Conservation (phyloP, 2,797 vertebrate genomes). For the Myotis myotis region DNA sequence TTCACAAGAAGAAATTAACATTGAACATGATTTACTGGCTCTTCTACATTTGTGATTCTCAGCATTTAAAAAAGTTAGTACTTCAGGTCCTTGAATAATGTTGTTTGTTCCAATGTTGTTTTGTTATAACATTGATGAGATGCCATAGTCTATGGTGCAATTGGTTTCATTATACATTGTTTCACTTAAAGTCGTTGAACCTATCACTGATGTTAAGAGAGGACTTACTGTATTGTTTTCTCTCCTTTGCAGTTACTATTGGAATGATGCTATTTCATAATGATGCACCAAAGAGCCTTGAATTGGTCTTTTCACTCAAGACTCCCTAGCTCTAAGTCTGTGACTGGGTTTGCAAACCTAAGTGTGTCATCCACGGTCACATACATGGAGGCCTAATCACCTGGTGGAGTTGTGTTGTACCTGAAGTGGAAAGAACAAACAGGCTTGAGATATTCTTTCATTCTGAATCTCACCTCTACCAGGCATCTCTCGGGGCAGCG, state of each 20-base stretch:
- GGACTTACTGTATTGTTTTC: not conserved
- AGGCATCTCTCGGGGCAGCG: not conserved
- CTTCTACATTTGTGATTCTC: not conserved
- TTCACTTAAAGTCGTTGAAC: not conserved
- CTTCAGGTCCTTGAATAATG: not conserved
- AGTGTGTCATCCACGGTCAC: not conserved
- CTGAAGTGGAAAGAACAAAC: not conserved
- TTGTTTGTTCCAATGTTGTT: not conserved
- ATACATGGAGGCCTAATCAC: not conserved
- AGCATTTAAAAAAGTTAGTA: not conserved
- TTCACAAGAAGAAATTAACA: not conserved
- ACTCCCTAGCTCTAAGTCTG: not conserved
- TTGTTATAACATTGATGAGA: not conserved
- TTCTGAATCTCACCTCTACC: not conserved
- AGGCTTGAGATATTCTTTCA: not conserved
- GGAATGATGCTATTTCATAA: not conserved
- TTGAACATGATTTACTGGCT: not conserved
- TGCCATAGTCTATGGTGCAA: not conserved
- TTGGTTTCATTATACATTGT: not conserved
- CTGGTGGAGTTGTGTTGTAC: not conserved
- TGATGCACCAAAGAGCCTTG: not conserved
- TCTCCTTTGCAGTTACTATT: not conserved
- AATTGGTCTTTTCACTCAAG: not conserved
- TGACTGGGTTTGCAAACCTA: not conserved
- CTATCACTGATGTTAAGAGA: not conserved